Evolutionary conservation across 1,140 invertebrate species (phyloP).

Genomic region (Pogonomyrmex californicus): DNA sequence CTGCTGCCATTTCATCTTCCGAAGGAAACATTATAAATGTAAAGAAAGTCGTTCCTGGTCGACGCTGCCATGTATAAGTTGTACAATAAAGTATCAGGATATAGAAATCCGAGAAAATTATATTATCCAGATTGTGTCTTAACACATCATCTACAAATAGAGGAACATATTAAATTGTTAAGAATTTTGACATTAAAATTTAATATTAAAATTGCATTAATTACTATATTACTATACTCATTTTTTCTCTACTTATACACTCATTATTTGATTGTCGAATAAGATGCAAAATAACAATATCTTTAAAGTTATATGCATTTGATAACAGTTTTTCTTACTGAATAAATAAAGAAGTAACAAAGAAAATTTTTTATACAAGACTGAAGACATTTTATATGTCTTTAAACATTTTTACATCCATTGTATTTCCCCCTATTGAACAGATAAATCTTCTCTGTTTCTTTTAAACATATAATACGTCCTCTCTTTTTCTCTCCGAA

Average conservation of each 20-base stretch:
- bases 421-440: background rate
- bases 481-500: too few relatives aligned
- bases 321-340: background rate
- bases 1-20: slow-evolving; percentile 13
- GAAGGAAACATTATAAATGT: background rate
- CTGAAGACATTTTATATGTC: background rate
- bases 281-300: background rate
- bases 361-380: background rate
- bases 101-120: background rate
- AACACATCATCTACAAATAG: background rate
- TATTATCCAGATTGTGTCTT: background rate
- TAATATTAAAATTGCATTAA: background rate
- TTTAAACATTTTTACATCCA: background rate
- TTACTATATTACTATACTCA: background rate
- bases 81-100: background rate
- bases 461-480: background rate
- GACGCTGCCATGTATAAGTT: background rate
- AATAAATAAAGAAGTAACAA: background rate
- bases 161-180: background rate
- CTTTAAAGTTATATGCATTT: background rate
- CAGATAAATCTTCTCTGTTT: slow-evolving; percentile 2
- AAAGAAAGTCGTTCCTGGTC: background rate
- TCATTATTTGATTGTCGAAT: background rate
- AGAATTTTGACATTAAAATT: background rate
- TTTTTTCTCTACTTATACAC: background rate